A percentile compares a stretch with the other conserved stretches of the same genome.
Conservation (phyloP, 2,888 invertebrate genomes). For the Leistus spinibarbis region DNA sequence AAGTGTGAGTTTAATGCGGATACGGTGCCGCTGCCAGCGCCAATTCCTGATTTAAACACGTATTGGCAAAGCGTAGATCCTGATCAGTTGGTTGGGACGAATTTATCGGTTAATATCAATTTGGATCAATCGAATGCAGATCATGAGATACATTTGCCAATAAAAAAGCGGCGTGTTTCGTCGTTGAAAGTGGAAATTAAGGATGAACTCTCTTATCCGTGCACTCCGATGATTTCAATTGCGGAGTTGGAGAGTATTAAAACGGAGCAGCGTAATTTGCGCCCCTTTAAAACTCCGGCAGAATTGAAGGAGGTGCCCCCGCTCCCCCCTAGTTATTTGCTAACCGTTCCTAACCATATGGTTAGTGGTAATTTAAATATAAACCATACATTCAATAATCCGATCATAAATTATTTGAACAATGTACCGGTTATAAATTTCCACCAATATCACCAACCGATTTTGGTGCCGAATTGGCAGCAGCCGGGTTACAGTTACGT, state of each 20-base stretch:
- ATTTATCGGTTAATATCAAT: slow-evolving; percentile 29
- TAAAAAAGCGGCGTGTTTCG: slow-evolving; percentile 34
- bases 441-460: slow-evolving; percentile 34
- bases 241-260: slow-evolving; percentile 52
- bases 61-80: slow-evolving; percentile 26
- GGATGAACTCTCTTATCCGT: slow-evolving; percentile 53
- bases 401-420: slow-evolving; percentile 51
- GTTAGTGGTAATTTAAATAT: slow-evolving; percentile 50
- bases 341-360: slow-evolving; percentile 43
- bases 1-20: neutral
- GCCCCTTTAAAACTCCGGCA: slow-evolving; percentile 53
- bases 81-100: neutral
- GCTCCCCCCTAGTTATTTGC: slow-evolving; percentile 41
- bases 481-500: slow-evolving; percentile 21
- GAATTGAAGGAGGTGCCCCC: slow-evolving; percentile 54
- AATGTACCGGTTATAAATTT: slow-evolving; percentile 35
- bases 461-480: slow-evolving; percentile 7
- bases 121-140: slow-evolving; percentile 19
- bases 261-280: slow-evolving; percentile 39
- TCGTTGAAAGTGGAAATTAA: slow-evolving; percentile 26
- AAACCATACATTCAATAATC: slow-evolving; percentile 52
- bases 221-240: slow-evolving; percentile 54
- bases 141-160: slow-evolving; percentile 35
- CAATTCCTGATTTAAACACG: slow-evolving; percentile 7
- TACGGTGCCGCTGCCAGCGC: neutral